Conservation (phyloP, 2,888 invertebrate genomes). For the Maniola hyperantus region DNA sequence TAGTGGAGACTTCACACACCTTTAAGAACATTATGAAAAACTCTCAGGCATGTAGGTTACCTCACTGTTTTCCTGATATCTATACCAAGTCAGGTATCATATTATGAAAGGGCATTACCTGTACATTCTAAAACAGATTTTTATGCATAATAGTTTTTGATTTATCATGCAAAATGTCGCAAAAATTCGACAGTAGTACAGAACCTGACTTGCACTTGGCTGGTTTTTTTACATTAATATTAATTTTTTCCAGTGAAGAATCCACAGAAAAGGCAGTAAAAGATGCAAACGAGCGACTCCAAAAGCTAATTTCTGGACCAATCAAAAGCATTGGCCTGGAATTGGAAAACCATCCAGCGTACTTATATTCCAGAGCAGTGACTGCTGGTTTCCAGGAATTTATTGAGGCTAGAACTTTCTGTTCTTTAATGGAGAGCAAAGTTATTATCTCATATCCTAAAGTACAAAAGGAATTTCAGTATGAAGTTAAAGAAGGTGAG, state of each 20-base stretch:
- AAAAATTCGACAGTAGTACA: too few relatives aligned
- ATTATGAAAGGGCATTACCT: too few relatives aligned
- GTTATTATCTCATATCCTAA: constrained; percentile 83
- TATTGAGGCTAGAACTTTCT: constrained; percentile 92
- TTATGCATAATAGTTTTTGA: too few relatives aligned
- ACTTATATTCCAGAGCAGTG: constrained; percentile 64
- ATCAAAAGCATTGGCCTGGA: constrained; percentile 87
- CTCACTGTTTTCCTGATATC: too few relatives aligned
- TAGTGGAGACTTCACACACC: not conserved
- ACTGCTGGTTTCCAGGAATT: constrained; percentile 88
- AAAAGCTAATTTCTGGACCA: constrained; percentile 81
- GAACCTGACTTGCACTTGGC: too few relatives aligned
- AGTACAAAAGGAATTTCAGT: constrained; percentile 81
- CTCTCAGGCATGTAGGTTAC: too few relatives aligned
- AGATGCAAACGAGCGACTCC: constrained; percentile 85
- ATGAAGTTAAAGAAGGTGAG: constrained; percentile 50
- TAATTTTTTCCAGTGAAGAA: constrained; percentile 54
- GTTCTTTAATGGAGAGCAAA: constrained; percentile 85
- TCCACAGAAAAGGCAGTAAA: constrained; percentile 55
- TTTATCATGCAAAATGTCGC: too few relatives aligned
- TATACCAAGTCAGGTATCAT: too few relatives aligned
- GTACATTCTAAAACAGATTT: too few relatives aligned
- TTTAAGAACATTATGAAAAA: too few relatives aligned
- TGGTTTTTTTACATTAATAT: too few relatives aligned
- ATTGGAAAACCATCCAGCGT: constrained; percentile 86